Evolutionary conservation across 1,140 invertebrate genomes (phyloP).

Genomic region (Melanaphis sacchari): DNA sequence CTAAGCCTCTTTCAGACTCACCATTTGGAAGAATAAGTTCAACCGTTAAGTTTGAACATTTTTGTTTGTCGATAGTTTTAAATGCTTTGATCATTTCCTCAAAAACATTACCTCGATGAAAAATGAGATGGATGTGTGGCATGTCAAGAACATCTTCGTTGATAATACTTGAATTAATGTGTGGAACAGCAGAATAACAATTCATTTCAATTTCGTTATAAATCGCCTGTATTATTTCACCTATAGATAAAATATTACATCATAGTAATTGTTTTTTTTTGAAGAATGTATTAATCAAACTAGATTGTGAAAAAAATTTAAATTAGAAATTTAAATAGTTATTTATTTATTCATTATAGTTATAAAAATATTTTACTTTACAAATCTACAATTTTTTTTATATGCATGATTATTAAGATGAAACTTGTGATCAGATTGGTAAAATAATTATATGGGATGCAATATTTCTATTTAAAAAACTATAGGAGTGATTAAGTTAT

Average conservation of each 20-base stretch:
- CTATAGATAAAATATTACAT: not conserved
- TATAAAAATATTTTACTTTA: no score
- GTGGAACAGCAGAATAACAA: not conserved
- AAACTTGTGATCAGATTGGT: no score
- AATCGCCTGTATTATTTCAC: not conserved
- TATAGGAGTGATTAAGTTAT: no score
- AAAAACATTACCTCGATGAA: not conserved
- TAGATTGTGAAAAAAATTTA: no score
- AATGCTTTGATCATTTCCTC: not conserved
- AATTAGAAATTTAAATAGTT: no score
- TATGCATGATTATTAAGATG: no score
- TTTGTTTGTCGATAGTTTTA: not conserved
- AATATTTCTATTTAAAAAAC: no score
- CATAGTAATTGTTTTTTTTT: not conserved
- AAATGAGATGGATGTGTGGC: not conserved
- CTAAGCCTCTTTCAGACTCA: not conserved
- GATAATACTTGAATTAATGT: not conserved
- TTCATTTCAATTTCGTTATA: not conserved
- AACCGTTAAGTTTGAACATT: not conserved
- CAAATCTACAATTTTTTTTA: no score
- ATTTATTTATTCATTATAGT: no score
- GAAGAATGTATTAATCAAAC: no score
- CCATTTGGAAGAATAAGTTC: not conserved
- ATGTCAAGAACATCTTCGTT: not conserved
- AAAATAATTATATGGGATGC: no score